phyloP scores from a whole-genome alignment of 2,888 invertebrate genomes.

The Torymus texanus region DNA sequence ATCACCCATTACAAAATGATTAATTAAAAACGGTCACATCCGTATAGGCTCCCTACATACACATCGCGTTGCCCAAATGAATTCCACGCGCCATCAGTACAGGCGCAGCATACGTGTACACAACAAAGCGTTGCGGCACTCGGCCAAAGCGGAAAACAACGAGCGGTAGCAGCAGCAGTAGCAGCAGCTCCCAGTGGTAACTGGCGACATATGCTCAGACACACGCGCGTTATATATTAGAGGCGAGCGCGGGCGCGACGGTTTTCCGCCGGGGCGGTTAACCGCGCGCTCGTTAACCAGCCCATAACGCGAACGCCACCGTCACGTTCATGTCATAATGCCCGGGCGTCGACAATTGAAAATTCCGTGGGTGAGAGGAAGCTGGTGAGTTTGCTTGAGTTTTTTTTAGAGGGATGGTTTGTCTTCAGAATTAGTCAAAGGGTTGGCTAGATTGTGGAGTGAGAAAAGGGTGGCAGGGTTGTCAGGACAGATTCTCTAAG shows the following conservation, averaged over 20 bases:
- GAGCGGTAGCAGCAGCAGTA: background rate
- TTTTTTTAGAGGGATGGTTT: no score
- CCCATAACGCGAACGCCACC: constrained; percentile 62
- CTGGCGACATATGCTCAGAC: constrained; percentile 74
- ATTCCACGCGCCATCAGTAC: no score
- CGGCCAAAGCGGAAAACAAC: constrained; percentile 4
- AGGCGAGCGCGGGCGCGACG: constrained; percentile 30
- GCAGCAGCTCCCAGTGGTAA: constrained; percentile 60
- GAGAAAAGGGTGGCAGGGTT: no score
- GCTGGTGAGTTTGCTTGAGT: background rate
- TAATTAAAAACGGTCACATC: constrained; percentile 10
- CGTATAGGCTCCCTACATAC: no score
- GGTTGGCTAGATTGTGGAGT: no score
- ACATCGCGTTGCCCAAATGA: no score
- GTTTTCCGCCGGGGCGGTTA: constrained; percentile 68
- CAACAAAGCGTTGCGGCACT: background rate
- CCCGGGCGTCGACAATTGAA: constrained; percentile 37
- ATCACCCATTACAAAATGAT: constrained; percentile 17
- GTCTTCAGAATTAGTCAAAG: no score
- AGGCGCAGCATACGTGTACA: no score
- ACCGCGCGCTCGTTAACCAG: constrained; percentile 75
- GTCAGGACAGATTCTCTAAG: no score
- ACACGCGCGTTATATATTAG: constrained; percentile 57
- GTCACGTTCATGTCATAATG: constrained; percentile 56
- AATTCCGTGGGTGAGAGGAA: constrained; percentile 21